Evolutionary conservation across 2,888 invertebrate genomes (phyloP).

Genomic region (Darwinula stevensoni): DNA sequence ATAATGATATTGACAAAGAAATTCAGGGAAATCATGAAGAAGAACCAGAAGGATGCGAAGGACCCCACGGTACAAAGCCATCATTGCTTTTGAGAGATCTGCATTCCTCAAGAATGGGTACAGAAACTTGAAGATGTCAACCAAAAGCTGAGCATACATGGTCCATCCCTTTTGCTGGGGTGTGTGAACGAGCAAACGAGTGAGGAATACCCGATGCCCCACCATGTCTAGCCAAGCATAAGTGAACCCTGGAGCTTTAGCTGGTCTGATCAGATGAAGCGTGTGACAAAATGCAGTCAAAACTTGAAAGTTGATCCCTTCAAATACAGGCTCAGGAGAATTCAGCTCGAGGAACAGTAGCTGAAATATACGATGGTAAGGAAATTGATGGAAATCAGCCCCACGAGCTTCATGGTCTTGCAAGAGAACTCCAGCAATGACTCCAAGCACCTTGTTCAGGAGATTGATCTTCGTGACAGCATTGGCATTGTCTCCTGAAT

Average conservation of each 20-base stretch:
- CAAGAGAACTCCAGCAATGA: conserved; percentile 74
- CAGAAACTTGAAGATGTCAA: conserved; percentile 84
- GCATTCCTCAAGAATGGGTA: conserved; percentile 92
- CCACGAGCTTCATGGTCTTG: conserved; percentile 83
- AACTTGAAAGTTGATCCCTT: conserved; percentile 77
- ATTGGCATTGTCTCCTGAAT: conserved; percentile 63
- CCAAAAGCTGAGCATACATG: conserved; percentile 80
- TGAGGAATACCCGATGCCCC: conserved; percentile 83
- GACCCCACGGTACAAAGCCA: conserved; percentile 80
- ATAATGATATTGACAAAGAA: conserved; percentile 95
- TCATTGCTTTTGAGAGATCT: conserved; percentile 74
- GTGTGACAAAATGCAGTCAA: conserved; percentile 88
- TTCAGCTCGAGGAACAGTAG: conserved; percentile 90
- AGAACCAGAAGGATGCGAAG: conserved; percentile 74
- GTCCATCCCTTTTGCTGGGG: conserved; percentile 90
- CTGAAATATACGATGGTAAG: conserved; percentile 85
- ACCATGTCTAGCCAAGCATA: conserved; percentile 96
- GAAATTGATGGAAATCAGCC: conserved; percentile 77
- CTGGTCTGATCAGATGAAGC: conserved; percentile 67
- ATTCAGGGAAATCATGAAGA: conserved; percentile 95
- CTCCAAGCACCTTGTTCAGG: conserved; percentile 76
- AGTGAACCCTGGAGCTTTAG: conserved; percentile 79
- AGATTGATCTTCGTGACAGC: conserved; percentile 88
- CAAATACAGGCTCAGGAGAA: conserved; percentile 67
- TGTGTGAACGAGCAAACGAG: conserved; percentile 60